phyloP scores from a whole-genome alignment of 2,888 invertebrate genomes.

The Unio delphinus region DNA sequence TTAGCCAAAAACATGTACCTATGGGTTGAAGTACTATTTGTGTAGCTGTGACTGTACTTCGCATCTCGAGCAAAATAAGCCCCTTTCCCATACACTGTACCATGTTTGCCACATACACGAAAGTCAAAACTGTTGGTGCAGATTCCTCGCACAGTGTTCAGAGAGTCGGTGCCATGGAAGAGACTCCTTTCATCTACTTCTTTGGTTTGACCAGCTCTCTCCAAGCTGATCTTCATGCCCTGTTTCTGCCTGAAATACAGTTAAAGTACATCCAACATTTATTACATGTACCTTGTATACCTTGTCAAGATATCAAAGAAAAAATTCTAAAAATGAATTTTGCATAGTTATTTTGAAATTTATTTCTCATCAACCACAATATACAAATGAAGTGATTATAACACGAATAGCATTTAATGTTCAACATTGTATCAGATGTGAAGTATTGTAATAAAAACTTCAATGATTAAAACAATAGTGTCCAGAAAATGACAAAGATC shows the following conservation, averaged over 20 bases:
- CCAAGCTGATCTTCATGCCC: constrained; percentile 18
- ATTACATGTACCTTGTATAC: too few species aligned
- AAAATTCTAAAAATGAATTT: too few species aligned
- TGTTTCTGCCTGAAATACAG: constrained; percentile 18
- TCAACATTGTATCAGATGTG: too few species aligned
- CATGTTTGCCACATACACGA: constrained; percentile 49
- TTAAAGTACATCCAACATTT: too few species aligned
- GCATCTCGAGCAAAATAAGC: constrained; percentile 46
- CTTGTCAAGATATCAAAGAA: too few species aligned
- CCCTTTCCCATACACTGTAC: constrained; percentile 54
- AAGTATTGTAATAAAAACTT: too few species aligned
- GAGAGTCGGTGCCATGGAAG: constrained; percentile 51
- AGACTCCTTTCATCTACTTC: constrained; percentile 32
- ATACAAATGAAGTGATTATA: too few species aligned
- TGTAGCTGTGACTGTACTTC: constrained; percentile 43
- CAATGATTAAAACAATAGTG: too few species aligned
- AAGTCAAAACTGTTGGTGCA: constrained; percentile 53
- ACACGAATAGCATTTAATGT: too few species aligned
- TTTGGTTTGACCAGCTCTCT: constrained; percentile 8
- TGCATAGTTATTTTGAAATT: too few species aligned
- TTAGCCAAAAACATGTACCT: constrained; percentile 49
- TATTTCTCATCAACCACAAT: too few species aligned
- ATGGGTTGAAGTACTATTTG: constrained; percentile 2
- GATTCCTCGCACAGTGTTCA: constrained; percentile 43
- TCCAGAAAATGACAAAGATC: too few species aligned